Evolutionary conservation across 2,797 vertebrate species (phyloP).

Genomic region (Spea hammondii): DNA sequence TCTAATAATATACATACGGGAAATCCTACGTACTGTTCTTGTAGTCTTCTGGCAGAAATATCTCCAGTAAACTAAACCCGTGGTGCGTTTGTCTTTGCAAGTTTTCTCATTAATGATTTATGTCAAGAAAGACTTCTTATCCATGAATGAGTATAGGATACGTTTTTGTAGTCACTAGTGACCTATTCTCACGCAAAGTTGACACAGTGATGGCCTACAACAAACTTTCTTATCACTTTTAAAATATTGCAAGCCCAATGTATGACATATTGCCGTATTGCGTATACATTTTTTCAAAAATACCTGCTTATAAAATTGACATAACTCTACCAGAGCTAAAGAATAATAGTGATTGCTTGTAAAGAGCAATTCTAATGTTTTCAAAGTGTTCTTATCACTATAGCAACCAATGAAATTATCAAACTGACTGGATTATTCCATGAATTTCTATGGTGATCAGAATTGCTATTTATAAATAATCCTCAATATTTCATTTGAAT

Average conservation of each 20-base stretch:
- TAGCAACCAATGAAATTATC: no score
- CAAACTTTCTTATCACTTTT: background rate
- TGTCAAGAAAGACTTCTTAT: slow-evolving; percentile 23
- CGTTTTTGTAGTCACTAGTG: slow-evolving; percentile 18
- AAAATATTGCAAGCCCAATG: background rate
- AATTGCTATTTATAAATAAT: no score
- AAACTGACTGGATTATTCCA: no score
- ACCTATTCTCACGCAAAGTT: slow-evolving; percentile 35
- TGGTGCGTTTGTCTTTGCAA: slow-evolving; percentile 15
- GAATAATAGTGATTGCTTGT: no score
- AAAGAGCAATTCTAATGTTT: no score
- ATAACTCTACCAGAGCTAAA: no score
- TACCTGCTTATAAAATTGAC: no score
- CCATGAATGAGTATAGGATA: slow-evolving; percentile 40
- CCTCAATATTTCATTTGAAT: no score
- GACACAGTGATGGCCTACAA: background rate
- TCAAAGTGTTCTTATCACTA: no score
- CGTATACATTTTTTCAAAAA: no score
- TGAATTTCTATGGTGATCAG: no score
- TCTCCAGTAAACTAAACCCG: background rate
- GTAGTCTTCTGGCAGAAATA: background rate
- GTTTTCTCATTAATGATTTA: slow-evolving; percentile 36
- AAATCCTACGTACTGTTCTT: slow-evolving; percentile 7
- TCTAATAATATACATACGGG: background rate
- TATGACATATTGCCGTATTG: no score